Evolutionary conservation across 2,113 vertebrate species (phyloP).

Genomic region (Pavo muticus): DNA sequence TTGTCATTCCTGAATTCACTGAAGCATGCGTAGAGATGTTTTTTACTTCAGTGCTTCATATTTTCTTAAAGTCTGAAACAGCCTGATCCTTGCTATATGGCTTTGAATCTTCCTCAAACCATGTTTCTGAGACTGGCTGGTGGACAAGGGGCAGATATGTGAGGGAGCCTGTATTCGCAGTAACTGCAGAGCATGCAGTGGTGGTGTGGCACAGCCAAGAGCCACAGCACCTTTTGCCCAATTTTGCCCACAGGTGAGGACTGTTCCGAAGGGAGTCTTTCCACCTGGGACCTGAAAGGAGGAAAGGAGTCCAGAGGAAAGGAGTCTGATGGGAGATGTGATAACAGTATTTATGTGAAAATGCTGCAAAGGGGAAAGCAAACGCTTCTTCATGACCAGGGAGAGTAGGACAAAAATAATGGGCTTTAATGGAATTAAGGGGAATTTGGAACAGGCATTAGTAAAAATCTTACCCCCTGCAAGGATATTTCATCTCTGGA

Average conservation of each 20-base stretch:
- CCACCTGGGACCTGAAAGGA: not conserved
- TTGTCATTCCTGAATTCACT: not conserved
- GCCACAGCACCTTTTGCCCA: too few relatives aligned
- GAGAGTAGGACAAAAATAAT: not conserved
- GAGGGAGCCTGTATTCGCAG: too few relatives aligned
- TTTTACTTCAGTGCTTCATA: not conserved
- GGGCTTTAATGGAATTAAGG: not conserved
- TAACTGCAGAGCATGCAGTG: too few relatives aligned
- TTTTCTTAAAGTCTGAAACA: not conserved
- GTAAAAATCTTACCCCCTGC: not conserved
- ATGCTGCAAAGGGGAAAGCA: not conserved
- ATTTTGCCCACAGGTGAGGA: too few relatives aligned
- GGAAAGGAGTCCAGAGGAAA: not conserved
- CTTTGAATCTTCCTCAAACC: not conserved
- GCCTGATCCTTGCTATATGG: not conserved
- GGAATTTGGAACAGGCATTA: not conserved
- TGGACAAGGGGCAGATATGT: too few relatives aligned
- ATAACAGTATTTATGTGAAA: conserved; percentile 22
- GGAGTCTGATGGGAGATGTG: not conserved
- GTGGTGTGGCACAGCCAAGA: too few relatives aligned
- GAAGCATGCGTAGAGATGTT: not conserved
- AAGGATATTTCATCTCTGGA: not conserved
- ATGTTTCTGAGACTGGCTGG: too few relatives aligned
- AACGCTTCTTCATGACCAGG: not conserved
- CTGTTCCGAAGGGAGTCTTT: too few relatives aligned